phyloP scores from a whole-genome alignment of 2,888 invertebrate genomes.

The Tenthredo livida region DNA sequence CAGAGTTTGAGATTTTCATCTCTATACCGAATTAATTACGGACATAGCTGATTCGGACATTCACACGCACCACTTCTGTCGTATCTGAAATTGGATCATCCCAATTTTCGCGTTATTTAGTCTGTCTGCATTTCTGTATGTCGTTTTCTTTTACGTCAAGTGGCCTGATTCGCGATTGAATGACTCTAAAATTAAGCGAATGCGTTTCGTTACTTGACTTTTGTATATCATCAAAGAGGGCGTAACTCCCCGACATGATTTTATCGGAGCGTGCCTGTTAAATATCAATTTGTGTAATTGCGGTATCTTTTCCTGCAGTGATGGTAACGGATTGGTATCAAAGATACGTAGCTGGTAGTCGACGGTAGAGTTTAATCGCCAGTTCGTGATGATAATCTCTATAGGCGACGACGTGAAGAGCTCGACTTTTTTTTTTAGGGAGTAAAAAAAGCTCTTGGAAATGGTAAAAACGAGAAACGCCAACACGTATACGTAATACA shows the following conservation, averaged over 20 bases:
- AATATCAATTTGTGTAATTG: conserved; percentile 35
- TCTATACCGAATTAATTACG: not conserved
- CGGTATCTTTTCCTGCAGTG: conserved; percentile 11
- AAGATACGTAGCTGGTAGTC: conserved; percentile 7
- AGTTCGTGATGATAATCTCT: conserved; percentile 26
- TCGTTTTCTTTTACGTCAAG: not conserved
- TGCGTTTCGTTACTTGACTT: not conserved
- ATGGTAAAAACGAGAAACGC: not conserved
- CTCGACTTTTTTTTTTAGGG: not conserved
- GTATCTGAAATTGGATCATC: not conserved
- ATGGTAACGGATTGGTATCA: conserved; percentile 26
- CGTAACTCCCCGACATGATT: not conserved
- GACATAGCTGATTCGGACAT: not conserved
- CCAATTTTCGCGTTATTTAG: not conserved
- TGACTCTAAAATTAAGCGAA: not conserved
- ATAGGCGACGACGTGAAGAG: conserved; percentile 11
- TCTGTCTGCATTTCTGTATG: not conserved
- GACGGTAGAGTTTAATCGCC: conserved; percentile 8
- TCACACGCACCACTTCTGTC: not conserved
- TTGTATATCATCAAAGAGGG: not conserved
- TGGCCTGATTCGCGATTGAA: not conserved
- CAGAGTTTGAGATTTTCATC: not conserved
- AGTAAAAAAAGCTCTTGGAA: not conserved
- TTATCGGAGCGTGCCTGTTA: conserved; percentile 21
- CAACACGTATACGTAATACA: not conserved